Base-by-base conservation (phyloP, 2,888 invertebrate species). In the Dorcus parallelipipedus region DNA sequence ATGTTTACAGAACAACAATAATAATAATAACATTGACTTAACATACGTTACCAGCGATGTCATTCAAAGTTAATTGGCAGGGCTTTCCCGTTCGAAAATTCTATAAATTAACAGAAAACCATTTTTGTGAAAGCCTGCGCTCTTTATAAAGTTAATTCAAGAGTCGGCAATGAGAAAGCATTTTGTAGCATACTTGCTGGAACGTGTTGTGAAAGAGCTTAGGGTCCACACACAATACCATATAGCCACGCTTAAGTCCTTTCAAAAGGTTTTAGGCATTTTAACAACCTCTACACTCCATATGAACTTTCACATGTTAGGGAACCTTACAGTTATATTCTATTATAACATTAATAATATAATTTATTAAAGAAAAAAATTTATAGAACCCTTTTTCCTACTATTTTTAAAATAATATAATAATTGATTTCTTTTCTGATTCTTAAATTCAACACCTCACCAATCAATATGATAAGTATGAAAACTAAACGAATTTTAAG, bases 141-240 rank as follows among this genome's bases (percentile, higher is more conserved):
- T n/a, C n/a, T 10, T 41, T 41, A 10, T 3, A 41, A 41, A 41
- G 20, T 45, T 45, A 45, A 45, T 45, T 45, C 45, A 45, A 57
- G 47, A 45, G 43, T 49, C 42, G 33, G 50, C 23, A 51, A 51
- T 56, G 50, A 54, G 54, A 58, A 58, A 53, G 54, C 54, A 58
- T 54, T 49, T 49, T 38, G 42, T 45, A 48, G 49, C 53, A 54
- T 39, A 58, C 58, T 58, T 58, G 58, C 41, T 54, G 41, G 41
- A 58, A 53, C 58, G 54, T 54, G 48, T 33, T 40, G 53, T 49
- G 48, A 58, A 58, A 53, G 49, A 54, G 58, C 58, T 58, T 58
- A 58, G 41, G 41, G 49, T 38, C 42, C 38, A 38, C 26, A 33
- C 42, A 58, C 53, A 53, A 58, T 58, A 49, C 49, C 54, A 58